phyloP scores from a whole-genome alignment of 2,113 vertebrate species.

The Spermophilus dauricus region DNA sequence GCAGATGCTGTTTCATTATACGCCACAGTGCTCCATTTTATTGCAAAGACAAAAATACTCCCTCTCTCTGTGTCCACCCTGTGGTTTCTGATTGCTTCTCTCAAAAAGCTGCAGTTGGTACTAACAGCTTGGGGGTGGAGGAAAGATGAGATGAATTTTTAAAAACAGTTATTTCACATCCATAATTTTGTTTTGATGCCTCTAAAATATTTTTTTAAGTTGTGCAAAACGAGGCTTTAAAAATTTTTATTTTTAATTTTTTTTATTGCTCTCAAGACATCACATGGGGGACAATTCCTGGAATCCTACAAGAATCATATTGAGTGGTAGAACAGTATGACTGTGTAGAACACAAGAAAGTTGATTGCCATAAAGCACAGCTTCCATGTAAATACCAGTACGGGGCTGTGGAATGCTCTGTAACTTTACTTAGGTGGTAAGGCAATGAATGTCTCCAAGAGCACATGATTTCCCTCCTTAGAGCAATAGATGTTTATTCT shows the following conservation, averaged over 20 bases:
- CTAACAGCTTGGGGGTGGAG: not conserved
- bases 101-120: not conserved
- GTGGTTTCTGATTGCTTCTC: conserved; percentile 29
- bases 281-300: conserved; percentile 25
- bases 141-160: not conserved
- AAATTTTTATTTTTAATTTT: conserved; percentile 20
- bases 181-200: conserved; percentile 38
- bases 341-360: conserved; percentile 4
- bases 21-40: not conserved
- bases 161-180: not conserved
- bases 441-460: not conserved
- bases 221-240: not conserved
- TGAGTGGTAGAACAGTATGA: not conserved
- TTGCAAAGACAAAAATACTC: not conserved
- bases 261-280: conserved; percentile 33
- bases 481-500: conserved; percentile 49
- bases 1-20: not conserved
- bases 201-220: conserved; percentile 1
- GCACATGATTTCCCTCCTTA: conserved; percentile 45
- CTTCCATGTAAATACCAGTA: not conserved
- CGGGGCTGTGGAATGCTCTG: not conserved
- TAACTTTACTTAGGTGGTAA: conserved; percentile 17
- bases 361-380: conserved; percentile 31
- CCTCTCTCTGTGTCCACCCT: not conserved
- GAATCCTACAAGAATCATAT: conserved; percentile 37